Evolutionary conservation across 2,113 vertebrate species (phyloP), one percentile per base, ranked within the genome.

Genomic region (Pelecanus crispus): DNA sequence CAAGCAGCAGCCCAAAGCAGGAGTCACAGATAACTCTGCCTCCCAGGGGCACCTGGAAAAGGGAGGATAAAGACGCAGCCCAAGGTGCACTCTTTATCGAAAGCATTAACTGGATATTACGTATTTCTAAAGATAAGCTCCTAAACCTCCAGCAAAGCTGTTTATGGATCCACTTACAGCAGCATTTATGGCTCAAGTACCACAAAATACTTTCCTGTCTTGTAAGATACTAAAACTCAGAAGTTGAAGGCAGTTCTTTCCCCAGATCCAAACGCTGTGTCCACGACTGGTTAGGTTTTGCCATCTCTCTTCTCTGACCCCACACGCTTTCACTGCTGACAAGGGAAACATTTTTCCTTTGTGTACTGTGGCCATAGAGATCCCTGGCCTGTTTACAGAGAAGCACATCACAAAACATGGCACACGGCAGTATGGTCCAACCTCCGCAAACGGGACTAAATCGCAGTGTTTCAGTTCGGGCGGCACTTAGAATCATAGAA

Each of bases 101-200:
- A 40, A 70, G 79, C 74, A 59, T 90, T 81, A 93, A 79, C 82
- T 88, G 81, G 84, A 68, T 71, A 83, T 62, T 45, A 56, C 4
- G 10, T 82, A 66, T 91, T 81, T 74, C 90, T 63, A 44, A 66
- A 63, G 86, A 74, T 86, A 92, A 97, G 86, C 92, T 92, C 63
- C 87, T 88, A 88, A 90, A 86, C 45, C 92, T 81, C 67, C 75
- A 85, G 87, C 50, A 93, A 90, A 95, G 85, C 92, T 88, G 38
- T 90, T 59, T 66, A 55, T 36, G 82, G 63, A 90, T 66, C 80
- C 80, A 92, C 82, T 90, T 55, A 90, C 3, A 88, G 79, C 45
- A 86, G 63, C 67, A 56, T 31, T 72, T 58, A 83, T 28, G 75
- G 67, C 67, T 92, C 75, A 83, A 62, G 86, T 65, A 62, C 19